These are phyloP conservation scores for Caenorhabditis angaria DNA, from an alignment of 2,888 invertebrate genomes.

Conservation along the genomic window DNA sequence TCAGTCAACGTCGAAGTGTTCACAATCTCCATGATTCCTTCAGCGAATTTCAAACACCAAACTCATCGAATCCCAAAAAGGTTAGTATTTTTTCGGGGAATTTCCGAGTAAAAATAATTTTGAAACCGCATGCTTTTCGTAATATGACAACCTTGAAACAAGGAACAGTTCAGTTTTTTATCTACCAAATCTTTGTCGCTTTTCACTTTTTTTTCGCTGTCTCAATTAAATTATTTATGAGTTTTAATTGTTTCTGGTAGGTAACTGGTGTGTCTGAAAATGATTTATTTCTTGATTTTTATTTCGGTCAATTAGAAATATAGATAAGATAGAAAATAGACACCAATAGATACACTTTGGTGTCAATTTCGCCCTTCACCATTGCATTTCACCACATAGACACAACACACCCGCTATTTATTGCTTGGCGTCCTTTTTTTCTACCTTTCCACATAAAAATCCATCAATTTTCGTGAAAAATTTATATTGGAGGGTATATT, in stretches of 20 bases:
- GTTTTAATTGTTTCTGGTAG: neutral
- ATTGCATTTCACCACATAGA: neutral
- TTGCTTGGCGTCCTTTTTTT: neutral
- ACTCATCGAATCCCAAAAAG: conserved; percentile 34
- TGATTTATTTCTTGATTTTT: no score
- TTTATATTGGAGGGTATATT: no score
- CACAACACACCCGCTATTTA: neutral
- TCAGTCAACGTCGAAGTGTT: conserved; percentile 46
- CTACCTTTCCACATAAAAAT: neutral
- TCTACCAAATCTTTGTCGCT: neutral
- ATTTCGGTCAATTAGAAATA: no score
- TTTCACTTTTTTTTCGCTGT: neutral
- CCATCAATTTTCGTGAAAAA: no score
- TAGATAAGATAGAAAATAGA: no score
- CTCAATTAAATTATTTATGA: neutral
- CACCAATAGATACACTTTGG: no score
- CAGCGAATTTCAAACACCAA: conserved; percentile 26
- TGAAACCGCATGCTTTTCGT: neutral
- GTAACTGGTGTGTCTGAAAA: neutral
- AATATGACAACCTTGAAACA: neutral
- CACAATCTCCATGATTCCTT: conserved; percentile 26
- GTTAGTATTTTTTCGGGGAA: conserved; percentile 27
- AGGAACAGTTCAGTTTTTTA: neutral
- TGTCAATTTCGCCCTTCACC: conserved; percentile 2
- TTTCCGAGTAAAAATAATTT: conserved; percentile 14